Conservation (phyloP, 1,140 invertebrate species). For the Eulimnadia texana region DNA sequence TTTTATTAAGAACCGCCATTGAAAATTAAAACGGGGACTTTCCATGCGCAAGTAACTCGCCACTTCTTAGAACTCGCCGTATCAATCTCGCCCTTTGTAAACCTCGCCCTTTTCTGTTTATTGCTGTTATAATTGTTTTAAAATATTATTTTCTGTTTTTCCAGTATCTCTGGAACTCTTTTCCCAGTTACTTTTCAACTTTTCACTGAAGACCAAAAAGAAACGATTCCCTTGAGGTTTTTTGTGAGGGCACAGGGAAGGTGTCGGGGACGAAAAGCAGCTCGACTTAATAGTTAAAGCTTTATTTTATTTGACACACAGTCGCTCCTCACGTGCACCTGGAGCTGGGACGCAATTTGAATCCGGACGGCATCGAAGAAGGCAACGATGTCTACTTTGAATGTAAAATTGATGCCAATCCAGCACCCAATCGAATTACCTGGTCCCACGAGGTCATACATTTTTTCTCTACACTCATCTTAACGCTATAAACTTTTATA, state of each 20-base stretch:
- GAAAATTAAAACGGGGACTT: no score
- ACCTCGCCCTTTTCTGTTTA: background rate
- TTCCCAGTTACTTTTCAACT: background rate
- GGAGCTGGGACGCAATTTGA: conserved; percentile 62
- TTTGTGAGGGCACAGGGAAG: no score
- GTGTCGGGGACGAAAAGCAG: no score
- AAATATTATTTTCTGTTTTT: no score
- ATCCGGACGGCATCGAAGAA: conserved; percentile 74
- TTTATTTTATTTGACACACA: conserved; percentile 32
- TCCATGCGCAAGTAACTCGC: no score
- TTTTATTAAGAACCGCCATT: no score
- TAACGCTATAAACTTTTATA: background rate
- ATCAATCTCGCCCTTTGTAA: background rate
- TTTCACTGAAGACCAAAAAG: no score
- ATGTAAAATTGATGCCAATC: conserved; percentile 72
- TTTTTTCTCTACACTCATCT: background rate
- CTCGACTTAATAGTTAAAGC: no score
- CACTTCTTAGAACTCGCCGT: no score
- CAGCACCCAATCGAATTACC: conserved; percentile 66
- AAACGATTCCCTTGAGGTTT: no score
- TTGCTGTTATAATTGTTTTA: no score
- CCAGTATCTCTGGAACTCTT: background rate
- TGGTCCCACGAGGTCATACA: conserved; percentile 83
- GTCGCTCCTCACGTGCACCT: conserved; percentile 57
- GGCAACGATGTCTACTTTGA: conserved; percentile 81